Conservation (phyloP, 2,113 vertebrate species). For the Boulengeromyrus knoepffleri region DNA sequence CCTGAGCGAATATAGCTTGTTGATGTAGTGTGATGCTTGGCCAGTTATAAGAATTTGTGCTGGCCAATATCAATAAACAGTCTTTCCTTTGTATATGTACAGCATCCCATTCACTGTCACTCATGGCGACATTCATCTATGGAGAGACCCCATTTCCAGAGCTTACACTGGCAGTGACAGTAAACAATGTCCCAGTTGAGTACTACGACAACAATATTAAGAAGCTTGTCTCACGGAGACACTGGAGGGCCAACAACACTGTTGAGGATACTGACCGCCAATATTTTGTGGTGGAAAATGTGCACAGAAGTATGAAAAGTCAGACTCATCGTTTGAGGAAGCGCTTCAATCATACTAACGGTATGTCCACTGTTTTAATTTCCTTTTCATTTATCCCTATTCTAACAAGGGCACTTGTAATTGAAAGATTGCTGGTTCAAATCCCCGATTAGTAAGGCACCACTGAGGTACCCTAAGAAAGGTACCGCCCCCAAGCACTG, state of each 20-base stretch:
- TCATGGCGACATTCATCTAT: neutral
- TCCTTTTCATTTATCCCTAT: neutral
- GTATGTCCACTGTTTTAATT: neutral
- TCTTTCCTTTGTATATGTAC: neutral
- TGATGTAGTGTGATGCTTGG: neutral
- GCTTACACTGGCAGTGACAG: neutral
- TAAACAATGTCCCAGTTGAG: slow-evolving; percentile 5
- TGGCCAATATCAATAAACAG: neutral
- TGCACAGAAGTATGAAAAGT: neutral
- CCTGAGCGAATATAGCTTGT: neutral
- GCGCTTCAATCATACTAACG: neutral
- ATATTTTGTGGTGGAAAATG: neutral
- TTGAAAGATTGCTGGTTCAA: neutral
- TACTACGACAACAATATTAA: neutral
- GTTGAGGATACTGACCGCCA: neutral
- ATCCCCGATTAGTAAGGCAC: too few relatives aligned
- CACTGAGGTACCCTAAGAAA: too few relatives aligned
- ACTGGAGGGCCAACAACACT: neutral
- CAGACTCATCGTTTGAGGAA: neutral
- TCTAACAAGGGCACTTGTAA: too few relatives aligned
- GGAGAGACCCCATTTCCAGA: neutral
- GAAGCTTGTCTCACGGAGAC: neutral
- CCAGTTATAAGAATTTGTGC: neutral
- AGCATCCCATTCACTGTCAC: slow-evolving; percentile 4
- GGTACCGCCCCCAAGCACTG: too few relatives aligned